Percentiles rank a stretch among this genome's conserved stretches.
Evolutionary conservation across 2,113 vertebrate species (phyloP).

Genomic region (Enhydra lutris): DNA sequence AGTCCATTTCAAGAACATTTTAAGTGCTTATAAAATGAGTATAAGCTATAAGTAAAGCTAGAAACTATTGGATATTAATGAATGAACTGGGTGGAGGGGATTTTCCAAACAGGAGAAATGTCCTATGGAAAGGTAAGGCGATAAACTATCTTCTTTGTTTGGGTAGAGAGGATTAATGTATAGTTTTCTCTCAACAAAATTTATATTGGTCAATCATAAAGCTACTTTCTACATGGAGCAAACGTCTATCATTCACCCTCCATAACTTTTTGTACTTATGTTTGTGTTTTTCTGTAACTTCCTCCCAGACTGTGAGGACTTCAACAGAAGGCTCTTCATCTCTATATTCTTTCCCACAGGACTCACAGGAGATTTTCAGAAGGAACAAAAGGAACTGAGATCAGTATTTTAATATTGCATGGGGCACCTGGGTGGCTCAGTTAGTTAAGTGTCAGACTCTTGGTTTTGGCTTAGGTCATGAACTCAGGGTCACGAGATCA

Average conservation of each 20-base stretch:
- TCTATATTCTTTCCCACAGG: background rate
- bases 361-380: background rate
- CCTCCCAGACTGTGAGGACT: background rate
- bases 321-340: background rate
- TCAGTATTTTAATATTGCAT: background rate
- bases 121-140: background rate
- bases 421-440: background rate
- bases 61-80: background rate
- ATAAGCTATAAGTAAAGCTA: background rate
- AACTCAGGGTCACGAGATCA: background rate
- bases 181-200: background rate
- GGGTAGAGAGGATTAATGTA: background rate
- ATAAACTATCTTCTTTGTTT: background rate
- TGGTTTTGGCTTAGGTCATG: background rate
- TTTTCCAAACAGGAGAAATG: background rate
- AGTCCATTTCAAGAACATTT: background rate
- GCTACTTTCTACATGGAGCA: background rate
- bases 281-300: background rate
- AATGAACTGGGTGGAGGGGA: background rate
- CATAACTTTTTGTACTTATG: background rate
- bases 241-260: background rate
- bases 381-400: background rate
- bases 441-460: background rate
- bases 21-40: background rate
- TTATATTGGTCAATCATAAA: background rate